These are phyloP conservation scores for Onthophagus sagittarius DNA, from an alignment of 2,888 invertebrate species.

Conservation along the genomic window DNA sequence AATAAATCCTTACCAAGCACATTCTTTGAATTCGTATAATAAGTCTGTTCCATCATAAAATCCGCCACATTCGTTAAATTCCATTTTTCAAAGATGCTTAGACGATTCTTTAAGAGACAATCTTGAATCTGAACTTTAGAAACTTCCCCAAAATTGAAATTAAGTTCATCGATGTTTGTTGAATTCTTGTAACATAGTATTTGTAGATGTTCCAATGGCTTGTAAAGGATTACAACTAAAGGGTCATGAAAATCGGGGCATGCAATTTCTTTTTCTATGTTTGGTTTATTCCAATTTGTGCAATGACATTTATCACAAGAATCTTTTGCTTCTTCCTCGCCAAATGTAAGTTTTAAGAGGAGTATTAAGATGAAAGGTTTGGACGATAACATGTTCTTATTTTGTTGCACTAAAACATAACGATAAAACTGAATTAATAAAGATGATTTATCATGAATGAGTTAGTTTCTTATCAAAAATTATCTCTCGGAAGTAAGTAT, in stretches of 20 bases:
- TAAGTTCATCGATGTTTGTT: neutral
- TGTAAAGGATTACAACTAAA: neutral
- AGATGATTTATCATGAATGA: too few relatives aligned
- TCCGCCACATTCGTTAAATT: neutral
- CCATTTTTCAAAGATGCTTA: neutral
- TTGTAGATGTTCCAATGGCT: neutral
- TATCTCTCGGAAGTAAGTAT: too few relatives aligned
- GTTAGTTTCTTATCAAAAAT: too few relatives aligned
- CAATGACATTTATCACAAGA: too few relatives aligned
- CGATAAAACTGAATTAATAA: too few relatives aligned
- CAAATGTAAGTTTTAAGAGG: too few relatives aligned
- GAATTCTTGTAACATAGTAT: neutral
- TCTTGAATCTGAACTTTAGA: neutral
- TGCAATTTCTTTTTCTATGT: too few relatives aligned
- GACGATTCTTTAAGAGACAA: neutral
- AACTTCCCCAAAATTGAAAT: neutral
- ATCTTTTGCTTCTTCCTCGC: too few relatives aligned
- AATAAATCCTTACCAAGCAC: conserved; percentile 29
- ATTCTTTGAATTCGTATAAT: neutral
- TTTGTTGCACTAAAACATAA: too few relatives aligned
- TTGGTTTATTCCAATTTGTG: too few relatives aligned
- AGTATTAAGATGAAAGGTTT: too few relatives aligned
- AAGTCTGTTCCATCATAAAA: neutral
- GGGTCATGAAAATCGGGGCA: neutral
- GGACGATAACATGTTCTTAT: too few relatives aligned